Evolutionary conservation across 2,888 invertebrate genomes (phyloP), one percentile per base, ranked within the genome.

Genomic region (Helobdella robusta): DNA sequence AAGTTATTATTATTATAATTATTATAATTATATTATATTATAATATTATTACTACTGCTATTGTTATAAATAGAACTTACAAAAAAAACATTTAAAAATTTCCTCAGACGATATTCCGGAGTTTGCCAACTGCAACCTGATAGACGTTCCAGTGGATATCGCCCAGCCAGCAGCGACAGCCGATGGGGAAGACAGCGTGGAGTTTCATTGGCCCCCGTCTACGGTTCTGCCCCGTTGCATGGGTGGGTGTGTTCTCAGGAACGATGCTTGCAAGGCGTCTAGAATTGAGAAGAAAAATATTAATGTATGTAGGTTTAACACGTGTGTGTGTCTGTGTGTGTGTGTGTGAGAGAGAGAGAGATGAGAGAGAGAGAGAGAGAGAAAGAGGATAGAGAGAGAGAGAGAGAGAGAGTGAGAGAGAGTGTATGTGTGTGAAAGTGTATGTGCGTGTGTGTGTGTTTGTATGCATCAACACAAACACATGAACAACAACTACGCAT

Each of bases 141-240:
- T 30, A 30, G 32, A 30, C n/a, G 25, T 30, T 28, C n/a, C 28
- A n/a, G 4, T 56, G 5, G n/a, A 28, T n/a, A 30, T 56, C 32
- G 30, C 56, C 5, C 56, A 56, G 30, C 56, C 56, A 30, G 56
- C 32, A n/a, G 20, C 25, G 23, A n/a, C 25, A 4, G 56, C n/a
- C n/a, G n/a, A n/a, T n/a, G n/a, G n/a, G n/a, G n/a, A n/a, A n/a
- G n/a, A n/a, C n/a, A n/a, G n/a, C n/a, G n/a, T n/a, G 32, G 3
- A 30, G 18, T 56, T 56, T 56, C 8, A 56, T 30, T 56, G 56
- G 56, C 56, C 56, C 18, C n/a, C 32, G 23, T 56, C 30, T 11
- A 56, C 56, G 30, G 56, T 25, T 4, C 30, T 28, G 25, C 20
- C 2, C n/a, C 20, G 56, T 30, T 56, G 56, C 15, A 25, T n/a